A percentile compares a stretch with the other conserved stretches of the same genome.
Conservation (phyloP, 2,888 invertebrate genomes). For the Drosophila atripex region DNA sequence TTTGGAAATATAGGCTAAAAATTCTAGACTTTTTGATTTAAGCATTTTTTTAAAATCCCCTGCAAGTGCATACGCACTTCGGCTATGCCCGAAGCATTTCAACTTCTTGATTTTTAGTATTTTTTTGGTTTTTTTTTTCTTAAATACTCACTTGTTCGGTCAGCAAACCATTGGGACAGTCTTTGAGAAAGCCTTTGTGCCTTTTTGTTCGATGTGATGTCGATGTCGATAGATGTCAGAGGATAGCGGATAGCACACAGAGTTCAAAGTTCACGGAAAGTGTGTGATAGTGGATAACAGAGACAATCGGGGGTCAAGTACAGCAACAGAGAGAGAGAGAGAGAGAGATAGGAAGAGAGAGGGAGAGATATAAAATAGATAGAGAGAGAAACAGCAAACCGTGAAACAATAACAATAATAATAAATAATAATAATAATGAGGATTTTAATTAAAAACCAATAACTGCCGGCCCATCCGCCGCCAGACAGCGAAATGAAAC, state of each 20-base stretch:
- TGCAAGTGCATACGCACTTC: neutral
- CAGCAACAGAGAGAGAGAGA: conserved; percentile 20
- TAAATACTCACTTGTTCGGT: conserved; percentile 92
- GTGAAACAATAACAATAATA: conserved; percentile 11
- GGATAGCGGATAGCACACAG: conserved; percentile 54
- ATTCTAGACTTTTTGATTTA: no score
- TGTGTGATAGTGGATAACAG: conserved; percentile 16
- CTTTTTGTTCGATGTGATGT: conserved; percentile 84
- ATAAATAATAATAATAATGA: conserved; percentile 9
- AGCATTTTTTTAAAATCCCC: neutral
- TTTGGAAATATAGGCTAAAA: no score
- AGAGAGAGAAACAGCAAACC: conserved; percentile 15
- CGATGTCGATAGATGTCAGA: conserved; percentile 46
- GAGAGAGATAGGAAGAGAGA: conserved; percentile 24
- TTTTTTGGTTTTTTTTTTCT: neutral
- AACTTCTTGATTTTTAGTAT: neutral
- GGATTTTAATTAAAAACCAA: conserved; percentile 26
- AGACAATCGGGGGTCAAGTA: conserved; percentile 9
- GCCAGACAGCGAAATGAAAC: conserved; percentile 15
- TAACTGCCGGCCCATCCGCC: conserved; percentile 9
- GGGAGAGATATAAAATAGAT: conserved; percentile 7
- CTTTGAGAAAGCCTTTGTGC: conserved; percentile 98
- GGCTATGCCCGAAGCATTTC: neutral
- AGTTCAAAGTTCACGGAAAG: conserved; percentile 30
- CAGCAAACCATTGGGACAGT: conserved; percentile 97